Evolutionary conservation across 1,140 invertebrate genomes (phyloP).

Genomic region (Physella acuta): DNA sequence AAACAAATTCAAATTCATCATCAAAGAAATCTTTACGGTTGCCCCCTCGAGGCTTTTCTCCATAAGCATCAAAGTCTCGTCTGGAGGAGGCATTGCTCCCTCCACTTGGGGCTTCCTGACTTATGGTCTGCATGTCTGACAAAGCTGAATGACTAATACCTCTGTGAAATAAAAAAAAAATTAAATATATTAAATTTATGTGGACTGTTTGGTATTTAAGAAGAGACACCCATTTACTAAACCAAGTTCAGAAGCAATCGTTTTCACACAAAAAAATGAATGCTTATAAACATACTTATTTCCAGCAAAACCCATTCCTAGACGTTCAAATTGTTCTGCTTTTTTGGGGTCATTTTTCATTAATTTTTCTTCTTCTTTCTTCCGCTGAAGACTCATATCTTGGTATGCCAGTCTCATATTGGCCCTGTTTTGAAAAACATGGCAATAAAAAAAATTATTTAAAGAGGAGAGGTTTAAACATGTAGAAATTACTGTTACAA

Average conservation of each 20-base stretch:
- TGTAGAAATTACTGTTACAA: not conserved
- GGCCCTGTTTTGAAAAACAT: slow-evolving; percentile 58
- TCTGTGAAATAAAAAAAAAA: slow-evolving; percentile 56
- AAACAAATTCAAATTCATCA: slow-evolving; percentile 61
- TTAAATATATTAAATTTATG: not conserved
- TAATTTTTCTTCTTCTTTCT: slow-evolving; percentile 77
- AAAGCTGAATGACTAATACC: slow-evolving; percentile 89
- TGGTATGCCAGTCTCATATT: slow-evolving; percentile 87
- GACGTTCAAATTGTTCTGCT: slow-evolving; percentile 83
- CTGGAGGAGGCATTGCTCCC: not conserved
- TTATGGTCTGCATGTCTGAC: slow-evolving; percentile 88
- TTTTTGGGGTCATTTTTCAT: slow-evolving; percentile 81
- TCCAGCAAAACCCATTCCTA: slow-evolving; percentile 86
- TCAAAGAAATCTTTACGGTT: slow-evolving; percentile 54
- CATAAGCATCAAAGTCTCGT: slow-evolving; percentile 25
- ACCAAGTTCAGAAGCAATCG: not conserved
- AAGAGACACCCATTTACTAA: not conserved
- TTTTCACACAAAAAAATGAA: not conserved
- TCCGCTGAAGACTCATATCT: slow-evolving; percentile 76
- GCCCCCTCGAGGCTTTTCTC: slow-evolving; percentile 32
- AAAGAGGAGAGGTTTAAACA: not conserved
- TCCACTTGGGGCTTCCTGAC: slow-evolving; percentile 66
- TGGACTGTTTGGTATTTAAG: not conserved
- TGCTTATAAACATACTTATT: slow-evolving; percentile 65
- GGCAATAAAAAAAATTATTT: not conserved